Percentiles rank a stretch among this genome's conserved stretches.
Evolutionary conservation across 2,888 invertebrate genomes (phyloP).

Genomic region (Plemyria rubiginata): DNA sequence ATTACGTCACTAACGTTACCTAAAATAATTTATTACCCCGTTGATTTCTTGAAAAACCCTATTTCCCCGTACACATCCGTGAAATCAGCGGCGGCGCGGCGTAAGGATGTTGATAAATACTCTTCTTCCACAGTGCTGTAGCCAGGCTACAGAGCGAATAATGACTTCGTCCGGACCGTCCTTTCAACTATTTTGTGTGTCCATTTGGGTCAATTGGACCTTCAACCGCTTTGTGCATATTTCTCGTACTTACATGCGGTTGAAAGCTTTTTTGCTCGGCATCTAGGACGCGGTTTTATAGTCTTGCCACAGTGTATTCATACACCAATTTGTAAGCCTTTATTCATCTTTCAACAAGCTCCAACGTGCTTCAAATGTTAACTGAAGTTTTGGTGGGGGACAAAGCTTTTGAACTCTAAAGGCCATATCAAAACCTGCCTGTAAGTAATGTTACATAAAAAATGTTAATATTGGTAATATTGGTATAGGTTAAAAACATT

Average conservation of each 20-base stretch:
- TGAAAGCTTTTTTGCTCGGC: constrained; percentile 74
- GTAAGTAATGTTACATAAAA: neutral
- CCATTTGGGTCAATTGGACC: constrained; percentile 82
- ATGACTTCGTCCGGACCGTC: constrained; percentile 73
- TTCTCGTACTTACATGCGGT: constrained; percentile 62
- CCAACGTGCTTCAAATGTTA: neutral
- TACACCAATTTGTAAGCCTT: neutral
- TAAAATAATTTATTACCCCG: constrained; percentile 70
- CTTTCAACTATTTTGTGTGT: constrained; percentile 80
- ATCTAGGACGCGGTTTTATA: constrained; percentile 46
- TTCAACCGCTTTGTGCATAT: constrained; percentile 75
- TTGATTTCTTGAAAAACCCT: constrained; percentile 72
- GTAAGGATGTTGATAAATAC: constrained; percentile 81
- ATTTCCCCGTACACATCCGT: constrained; percentile 67
- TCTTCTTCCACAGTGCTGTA: constrained; percentile 70
- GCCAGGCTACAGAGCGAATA: constrained; percentile 76
- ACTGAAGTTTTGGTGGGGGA: neutral
- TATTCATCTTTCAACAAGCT: neutral
- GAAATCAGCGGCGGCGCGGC: constrained; percentile 78
- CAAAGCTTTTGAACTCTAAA: neutral
- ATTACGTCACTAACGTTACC: constrained; percentile 50
- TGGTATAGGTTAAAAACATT: no score
- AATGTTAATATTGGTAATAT: neutral
- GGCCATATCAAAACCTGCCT: neutral
- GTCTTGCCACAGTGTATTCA: constrained; percentile 23